Evolutionary conservation across 2,888 invertebrate species (phyloP).

Genomic region (Morpho achilles): DNA sequence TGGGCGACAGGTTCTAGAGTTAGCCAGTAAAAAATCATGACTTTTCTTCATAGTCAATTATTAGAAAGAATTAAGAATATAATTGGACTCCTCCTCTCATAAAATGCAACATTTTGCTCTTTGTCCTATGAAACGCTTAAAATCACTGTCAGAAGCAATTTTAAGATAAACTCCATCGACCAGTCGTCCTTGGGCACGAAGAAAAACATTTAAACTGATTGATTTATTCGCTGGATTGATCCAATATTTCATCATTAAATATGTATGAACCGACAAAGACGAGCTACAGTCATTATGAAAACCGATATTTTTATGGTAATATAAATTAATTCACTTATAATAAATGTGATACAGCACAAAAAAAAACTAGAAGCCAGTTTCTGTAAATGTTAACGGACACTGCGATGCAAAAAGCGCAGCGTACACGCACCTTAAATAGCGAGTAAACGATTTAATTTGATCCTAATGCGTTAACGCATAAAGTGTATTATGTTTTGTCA

Average conservation of each 20-base stretch:
- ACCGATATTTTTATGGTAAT: constrained; percentile 66
- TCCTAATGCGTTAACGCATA: constrained; percentile 24
- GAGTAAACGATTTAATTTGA: constrained; percentile 15
- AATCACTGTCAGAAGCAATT: background rate
- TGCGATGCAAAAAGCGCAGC: constrained; percentile 47
- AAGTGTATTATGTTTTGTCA: constrained; percentile 26
- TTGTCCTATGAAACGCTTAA: no score
- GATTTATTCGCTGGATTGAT: constrained; percentile 41
- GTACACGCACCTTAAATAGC: constrained; percentile 33
- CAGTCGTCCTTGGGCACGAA: constrained; percentile 21
- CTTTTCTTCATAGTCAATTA: no score
- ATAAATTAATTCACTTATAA: constrained; percentile 74
- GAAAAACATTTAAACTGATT: constrained; percentile 38
- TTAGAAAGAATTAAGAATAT: no score
- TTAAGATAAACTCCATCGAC: constrained; percentile 14
- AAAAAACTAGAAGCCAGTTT: constrained; percentile 51
- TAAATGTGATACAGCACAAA: constrained; percentile 52
- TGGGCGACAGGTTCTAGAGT: no score
- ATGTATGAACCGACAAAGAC: constrained; percentile 44
- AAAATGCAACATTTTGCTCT: no score
- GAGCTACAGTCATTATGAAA: constrained; percentile 59
- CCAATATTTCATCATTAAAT: constrained; percentile 50
- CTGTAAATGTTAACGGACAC: constrained; percentile 61
- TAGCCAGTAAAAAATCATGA: no score
- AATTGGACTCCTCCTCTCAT: no score